Evolutionary conservation across 2,113 vertebrate species (phyloP).

Genomic region (Tupaia tana): DNA sequence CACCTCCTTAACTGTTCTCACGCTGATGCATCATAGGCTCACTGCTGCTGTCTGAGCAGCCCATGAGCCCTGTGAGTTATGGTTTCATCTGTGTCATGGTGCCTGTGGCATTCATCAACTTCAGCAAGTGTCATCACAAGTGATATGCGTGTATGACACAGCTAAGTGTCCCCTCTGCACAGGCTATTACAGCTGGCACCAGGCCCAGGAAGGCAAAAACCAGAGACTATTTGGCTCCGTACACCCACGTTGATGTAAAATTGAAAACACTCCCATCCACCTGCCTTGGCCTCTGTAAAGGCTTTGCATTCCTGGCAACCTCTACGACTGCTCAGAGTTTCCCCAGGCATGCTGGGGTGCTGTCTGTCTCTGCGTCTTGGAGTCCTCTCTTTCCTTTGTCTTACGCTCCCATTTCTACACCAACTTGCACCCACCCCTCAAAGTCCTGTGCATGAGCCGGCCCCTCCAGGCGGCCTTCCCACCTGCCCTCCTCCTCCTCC

Average conservation of each 20-base stretch:
- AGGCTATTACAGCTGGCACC: constrained; percentile 70
- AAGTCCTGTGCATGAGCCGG: background rate
- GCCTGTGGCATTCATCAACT: constrained; percentile 64
- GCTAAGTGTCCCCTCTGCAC: constrained; percentile 67
- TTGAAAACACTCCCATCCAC: background rate
- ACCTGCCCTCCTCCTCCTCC: background rate
- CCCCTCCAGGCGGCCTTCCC: background rate
- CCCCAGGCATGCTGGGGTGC: background rate
- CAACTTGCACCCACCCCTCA: background rate
- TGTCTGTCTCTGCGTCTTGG: background rate
- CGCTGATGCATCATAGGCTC: constrained; percentile 1
- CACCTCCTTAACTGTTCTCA: background rate
- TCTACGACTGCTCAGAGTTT: background rate
- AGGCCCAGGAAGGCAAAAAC: constrained; percentile 48
- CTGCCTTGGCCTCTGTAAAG: background rate
- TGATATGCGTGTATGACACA: constrained; percentile 65
- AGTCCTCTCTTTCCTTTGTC: background rate
- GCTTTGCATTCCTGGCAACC: too few species aligned
- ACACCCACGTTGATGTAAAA: background rate
- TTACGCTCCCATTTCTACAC: background rate
- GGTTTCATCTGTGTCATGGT: constrained; percentile 55
- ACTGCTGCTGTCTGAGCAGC: background rate
- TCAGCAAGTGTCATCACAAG: constrained; percentile 69
- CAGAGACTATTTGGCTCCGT: background rate
- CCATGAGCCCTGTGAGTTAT: constrained; percentile 56